Evolutionary conservation across 53 echinoderm and acorn worm genomes (phyloP).

Genomic region (Arbacia lixula): DNA sequence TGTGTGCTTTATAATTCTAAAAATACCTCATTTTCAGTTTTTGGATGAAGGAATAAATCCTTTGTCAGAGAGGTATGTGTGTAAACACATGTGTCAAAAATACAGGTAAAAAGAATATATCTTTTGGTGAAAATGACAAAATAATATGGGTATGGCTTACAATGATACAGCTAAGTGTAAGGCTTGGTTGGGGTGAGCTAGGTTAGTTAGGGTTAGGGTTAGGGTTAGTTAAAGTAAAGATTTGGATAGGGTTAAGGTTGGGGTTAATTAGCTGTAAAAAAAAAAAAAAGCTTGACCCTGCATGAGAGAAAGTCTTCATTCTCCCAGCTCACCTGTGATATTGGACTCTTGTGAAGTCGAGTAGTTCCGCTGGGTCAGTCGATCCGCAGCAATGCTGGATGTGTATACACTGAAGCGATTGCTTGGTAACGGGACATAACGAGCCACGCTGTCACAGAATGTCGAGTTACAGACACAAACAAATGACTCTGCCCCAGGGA

Average conservation of each 20-base stretch:
- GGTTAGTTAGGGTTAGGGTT: too few relatives aligned
- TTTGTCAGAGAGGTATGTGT: too few relatives aligned
- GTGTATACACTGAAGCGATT: slow-evolving; percentile 57
- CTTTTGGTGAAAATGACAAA: too few relatives aligned
- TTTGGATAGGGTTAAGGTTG: not conserved
- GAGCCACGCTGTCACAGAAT: slow-evolving; percentile 72
- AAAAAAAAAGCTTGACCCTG: not conserved
- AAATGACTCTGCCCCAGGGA: slow-evolving; percentile 55
- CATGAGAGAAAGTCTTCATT: not conserved
- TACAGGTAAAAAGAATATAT: too few relatives aligned
- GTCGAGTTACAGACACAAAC: slow-evolving; percentile 74
- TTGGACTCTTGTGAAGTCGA: slow-evolving; percentile 57
- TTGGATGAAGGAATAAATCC: too few relatives aligned
- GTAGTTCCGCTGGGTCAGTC: slow-evolving; percentile 63
- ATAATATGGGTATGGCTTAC: too few relatives aligned
- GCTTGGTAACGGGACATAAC: slow-evolving; percentile 31
- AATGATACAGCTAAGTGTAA: too few relatives aligned
- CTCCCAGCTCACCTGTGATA: slow-evolving; percentile 52
- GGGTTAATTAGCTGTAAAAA: not conserved
- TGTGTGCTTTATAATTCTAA: too few relatives aligned
- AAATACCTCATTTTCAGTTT: too few relatives aligned
- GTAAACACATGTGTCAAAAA: too few relatives aligned
- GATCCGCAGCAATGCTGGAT: slow-evolving; percentile 58
- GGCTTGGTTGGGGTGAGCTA: too few relatives aligned
- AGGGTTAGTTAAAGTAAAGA: too few relatives aligned